Evolutionary conservation across 1,140 invertebrate species (phyloP).

Genomic region (Diabrotica virgifera): DNA sequence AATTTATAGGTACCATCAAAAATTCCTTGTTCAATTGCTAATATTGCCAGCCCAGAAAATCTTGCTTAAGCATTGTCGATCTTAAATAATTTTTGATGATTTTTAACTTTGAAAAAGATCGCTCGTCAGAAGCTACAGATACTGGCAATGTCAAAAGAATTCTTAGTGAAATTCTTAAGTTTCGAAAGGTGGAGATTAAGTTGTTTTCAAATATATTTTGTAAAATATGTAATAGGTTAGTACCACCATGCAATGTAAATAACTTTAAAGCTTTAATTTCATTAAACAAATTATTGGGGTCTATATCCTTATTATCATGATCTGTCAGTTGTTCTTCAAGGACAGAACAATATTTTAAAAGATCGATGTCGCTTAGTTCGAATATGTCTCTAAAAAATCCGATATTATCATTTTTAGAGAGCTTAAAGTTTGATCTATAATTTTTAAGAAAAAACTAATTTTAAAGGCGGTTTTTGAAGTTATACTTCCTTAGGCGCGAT

Average conservation of each 20-base stretch:
- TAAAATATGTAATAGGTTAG: background rate
- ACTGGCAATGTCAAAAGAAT: too few relatives aligned
- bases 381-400: too few relatives aligned
- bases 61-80: background rate
- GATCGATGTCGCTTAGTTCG: background rate
- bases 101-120: background rate
- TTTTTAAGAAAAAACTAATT: too few relatives aligned
- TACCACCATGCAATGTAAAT: background rate
- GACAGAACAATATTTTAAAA: background rate
- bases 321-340: background rate
- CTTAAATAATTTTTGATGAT: background rate
- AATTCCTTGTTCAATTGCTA: too few relatives aligned
- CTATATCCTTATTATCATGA: background rate
- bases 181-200: background rate
- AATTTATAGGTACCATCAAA: conserved; percentile 1
- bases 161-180: background rate
- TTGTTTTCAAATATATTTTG: background rate
- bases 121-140: background rate
- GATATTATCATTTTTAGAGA: too few relatives aligned
- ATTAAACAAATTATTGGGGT: too few relatives aligned
- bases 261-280: too few relatives aligned
- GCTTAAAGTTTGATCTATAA: too few relatives aligned
- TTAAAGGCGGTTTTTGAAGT: too few relatives aligned
- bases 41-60: background rate
- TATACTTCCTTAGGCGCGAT: too few relatives aligned